Base-by-base conservation (phyloP, 2,888 invertebrate species). In the Pherbina coryleti region DNA sequence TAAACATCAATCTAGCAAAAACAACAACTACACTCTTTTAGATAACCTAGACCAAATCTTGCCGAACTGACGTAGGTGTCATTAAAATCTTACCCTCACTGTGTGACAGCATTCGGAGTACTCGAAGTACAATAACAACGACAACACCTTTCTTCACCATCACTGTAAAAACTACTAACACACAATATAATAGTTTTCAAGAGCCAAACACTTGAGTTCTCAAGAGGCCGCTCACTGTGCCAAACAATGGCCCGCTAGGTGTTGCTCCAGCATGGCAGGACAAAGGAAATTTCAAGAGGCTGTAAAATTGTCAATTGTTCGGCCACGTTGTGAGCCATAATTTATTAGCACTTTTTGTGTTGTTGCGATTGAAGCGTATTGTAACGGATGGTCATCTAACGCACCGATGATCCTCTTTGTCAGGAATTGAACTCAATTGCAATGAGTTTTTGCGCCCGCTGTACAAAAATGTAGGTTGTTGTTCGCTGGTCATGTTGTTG, bases 301-400 rank as follows among this genome's bases (percentile, higher is more conserved):
- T 55, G 66, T 53, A 66, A 49, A 75, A 74, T 62, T 62, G 64
- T 34, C 73, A 31, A 75, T 75, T 75, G 75, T 75, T 67, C 19
- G 37, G 37, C 37, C 7, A 55, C 14, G 67, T 7, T 51, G 55
- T 34, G 64, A 31, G 37, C 51, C 37, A 37, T 55, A 53, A 75
- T 75, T 66, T 75, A 44, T 75, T 67, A 37, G 66, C 55, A 75
- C 55, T 75, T 74, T 67, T 49, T 64, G 31, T 28, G 28, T 64
- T 64, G 28, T 17, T 34, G 11, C 31, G 5, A 64, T 17, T 31
- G 31, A 4, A 31, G 31, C 31, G 31, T 31, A 4, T 31, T 44
- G 14, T 44, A 44, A 44, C 44, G 44, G 44, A 11, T 44, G 3
- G 44, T 44, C 14, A 3, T 44, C 44, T 14, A 44, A 44, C 44